These are phyloP conservation scores for Pterocles orientalis DNA, from an alignment of 2,113 vertebrate species.

Conservation along the genomic window DNA sequence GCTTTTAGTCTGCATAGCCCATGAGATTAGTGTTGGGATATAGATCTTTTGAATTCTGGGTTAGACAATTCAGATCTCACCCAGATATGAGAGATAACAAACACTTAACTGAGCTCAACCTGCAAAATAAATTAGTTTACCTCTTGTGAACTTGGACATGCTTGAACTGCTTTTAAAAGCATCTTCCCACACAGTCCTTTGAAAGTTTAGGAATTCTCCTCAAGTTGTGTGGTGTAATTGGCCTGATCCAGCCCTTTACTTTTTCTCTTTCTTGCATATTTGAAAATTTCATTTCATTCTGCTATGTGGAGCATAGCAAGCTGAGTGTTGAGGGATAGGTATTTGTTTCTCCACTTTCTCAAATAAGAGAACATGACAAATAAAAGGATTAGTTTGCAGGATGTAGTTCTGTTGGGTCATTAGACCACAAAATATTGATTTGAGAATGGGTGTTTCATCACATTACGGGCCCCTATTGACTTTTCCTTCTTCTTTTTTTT, in stretches of 20 bases:
- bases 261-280: background rate
- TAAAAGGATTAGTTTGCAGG: background rate
- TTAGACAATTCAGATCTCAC: background rate
- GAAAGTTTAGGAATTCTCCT: background rate
- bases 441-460: background rate
- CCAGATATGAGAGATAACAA: background rate
- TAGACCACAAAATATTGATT: background rate
- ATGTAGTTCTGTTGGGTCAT: background rate
- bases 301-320: background rate
- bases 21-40: background rate
- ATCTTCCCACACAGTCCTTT: background rate
- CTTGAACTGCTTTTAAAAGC: background rate
- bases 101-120: background rate
- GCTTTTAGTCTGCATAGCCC: background rate
- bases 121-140: background rate
- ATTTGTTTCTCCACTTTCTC: background rate
- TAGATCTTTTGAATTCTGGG: background rate
- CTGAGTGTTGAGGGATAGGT: background rate
- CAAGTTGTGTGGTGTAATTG: background rate
- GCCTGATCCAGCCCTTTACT: background rate
- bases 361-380: background rate
- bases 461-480: background rate
- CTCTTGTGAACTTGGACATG: background rate
- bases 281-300: background rate
- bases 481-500: background rate